phyloP scores from a whole-genome alignment of 2,113 vertebrate genomes.

The Eclectus roratus region DNA sequence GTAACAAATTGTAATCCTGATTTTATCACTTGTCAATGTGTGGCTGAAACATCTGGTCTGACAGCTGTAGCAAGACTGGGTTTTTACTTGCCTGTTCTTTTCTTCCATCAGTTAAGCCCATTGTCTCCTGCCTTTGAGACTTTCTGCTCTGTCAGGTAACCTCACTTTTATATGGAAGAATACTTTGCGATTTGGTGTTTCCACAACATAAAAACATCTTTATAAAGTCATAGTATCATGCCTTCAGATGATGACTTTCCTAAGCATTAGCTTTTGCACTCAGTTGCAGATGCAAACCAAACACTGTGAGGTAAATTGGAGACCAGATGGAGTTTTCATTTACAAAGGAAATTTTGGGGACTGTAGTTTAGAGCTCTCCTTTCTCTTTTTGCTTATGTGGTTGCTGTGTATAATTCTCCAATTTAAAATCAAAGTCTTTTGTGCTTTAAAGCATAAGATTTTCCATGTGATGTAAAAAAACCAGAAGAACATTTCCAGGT shows the following conservation, averaged over 20 bases:
- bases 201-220: not conserved
- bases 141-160: not conserved
- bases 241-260: not conserved
- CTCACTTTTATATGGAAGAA: not conserved
- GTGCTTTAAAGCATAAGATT: not conserved
- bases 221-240: not conserved
- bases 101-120: not conserved
- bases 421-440: not conserved
- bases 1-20: not conserved
- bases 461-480: not conserved
- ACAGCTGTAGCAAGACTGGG: not conserved
- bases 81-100: not conserved
- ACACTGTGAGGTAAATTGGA: not conserved
- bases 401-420: not conserved
- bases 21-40: not conserved
- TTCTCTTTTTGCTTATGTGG: not conserved
- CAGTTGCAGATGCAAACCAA: not conserved
- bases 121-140: not conserved
- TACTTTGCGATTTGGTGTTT: not conserved
- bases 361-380: not conserved
- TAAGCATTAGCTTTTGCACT: not conserved
- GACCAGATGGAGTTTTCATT: not conserved
- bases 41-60: conserved; percentile 1
- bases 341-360: not conserved
- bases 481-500: not conserved